Evolutionary conservation across 1,140 invertebrate species (phyloP).

Genomic region (Papilio helenus): DNA sequence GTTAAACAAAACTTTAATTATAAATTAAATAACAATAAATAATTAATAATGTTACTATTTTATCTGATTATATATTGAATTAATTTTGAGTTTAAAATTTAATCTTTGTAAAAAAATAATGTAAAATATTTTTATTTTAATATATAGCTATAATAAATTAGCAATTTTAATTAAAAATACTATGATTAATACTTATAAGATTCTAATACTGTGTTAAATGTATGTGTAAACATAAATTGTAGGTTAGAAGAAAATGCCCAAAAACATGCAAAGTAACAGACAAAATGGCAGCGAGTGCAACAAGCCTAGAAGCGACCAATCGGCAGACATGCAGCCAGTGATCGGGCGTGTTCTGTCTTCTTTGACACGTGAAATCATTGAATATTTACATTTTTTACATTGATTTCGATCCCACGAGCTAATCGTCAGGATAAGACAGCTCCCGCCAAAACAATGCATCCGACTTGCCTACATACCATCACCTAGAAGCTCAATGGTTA

Average conservation of each 20-base stretch:
- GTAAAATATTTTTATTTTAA: background rate
- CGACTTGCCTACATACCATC: slow-evolving; percentile 69
- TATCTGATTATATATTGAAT: background rate
- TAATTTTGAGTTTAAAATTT: background rate
- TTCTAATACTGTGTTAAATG: slow-evolving; percentile 17
- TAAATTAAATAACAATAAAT: slow-evolving; percentile 28
- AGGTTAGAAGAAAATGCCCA: background rate
- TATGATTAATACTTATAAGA: background rate
- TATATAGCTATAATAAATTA: slow-evolving; percentile 21
- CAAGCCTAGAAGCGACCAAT: slow-evolving; percentile 43
- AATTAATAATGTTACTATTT: slow-evolving; percentile 17
- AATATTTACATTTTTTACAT: slow-evolving; percentile 54
- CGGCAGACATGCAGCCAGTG: slow-evolving; percentile 26
- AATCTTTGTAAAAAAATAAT: slow-evolving; percentile 1
- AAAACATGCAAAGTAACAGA: slow-evolving; percentile 31
- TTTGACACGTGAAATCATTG: slow-evolving; percentile 39
- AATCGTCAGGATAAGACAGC: slow-evolving; percentile 50
- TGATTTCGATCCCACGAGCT: slow-evolving; percentile 35
- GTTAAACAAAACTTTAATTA: background rate
- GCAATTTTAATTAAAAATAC: slow-evolving; percentile 28
- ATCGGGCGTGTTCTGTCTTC: slow-evolving; percentile 59
- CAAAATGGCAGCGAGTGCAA: slow-evolving; percentile 36
- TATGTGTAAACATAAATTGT: slow-evolving; percentile 8
- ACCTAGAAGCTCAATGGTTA: slow-evolving; percentile 69
- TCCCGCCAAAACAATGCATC: slow-evolving; percentile 56